Evolutionary conservation across 2,888 invertebrate species (phyloP), one percentile per base, ranked within the genome.

Genomic region (Deilephila porcellus): DNA sequence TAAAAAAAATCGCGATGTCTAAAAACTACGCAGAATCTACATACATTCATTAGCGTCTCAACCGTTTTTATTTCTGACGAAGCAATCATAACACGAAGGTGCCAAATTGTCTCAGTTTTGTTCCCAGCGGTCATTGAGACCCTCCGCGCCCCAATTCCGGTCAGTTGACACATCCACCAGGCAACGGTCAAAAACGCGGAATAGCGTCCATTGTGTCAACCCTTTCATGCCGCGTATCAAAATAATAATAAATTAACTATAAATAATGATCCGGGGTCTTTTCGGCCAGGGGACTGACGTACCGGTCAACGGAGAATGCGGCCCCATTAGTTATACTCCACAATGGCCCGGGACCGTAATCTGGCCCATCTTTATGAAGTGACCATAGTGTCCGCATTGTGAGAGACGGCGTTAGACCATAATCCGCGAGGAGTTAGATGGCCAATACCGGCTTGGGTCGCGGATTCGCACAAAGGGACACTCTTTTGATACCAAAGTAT

Each of bases 231-330:
- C 89, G 81, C 89, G 89, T 93, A 93, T 94, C 93, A 92, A 93
- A 93, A 93, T 94, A 93, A 93, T 93, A 93, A 93, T 93, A 92
- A 93, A 93, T 93, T 93, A 92, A 92, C 86, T 91, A 91, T 92
- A 93, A 93, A 93, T 93, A 91, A 92, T 93, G 83, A 80, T 78
- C 76, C 73, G 76, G 78, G 80, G 80, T 80, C 83, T 80, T 78
- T 79, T 80, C 82, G 84, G 84, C 81, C 81, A 83, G 80, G 84
- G 83, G 86, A 86, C 92, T 85, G 91, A 90, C 90, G 84, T 91
- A 94, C 93, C 88, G 93, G 94, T 88, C 92, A 82, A 78, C 85
- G 80, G 82, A 91, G 92, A 93, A 93, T 92, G 93, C 83, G 93
- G 93, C 91, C 90, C 92, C 91, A 92, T 93, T 93, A 93, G 93